Conservation (phyloP, 2,113 vertebrate genomes). For the Tragelaphus scriptus region DNA sequence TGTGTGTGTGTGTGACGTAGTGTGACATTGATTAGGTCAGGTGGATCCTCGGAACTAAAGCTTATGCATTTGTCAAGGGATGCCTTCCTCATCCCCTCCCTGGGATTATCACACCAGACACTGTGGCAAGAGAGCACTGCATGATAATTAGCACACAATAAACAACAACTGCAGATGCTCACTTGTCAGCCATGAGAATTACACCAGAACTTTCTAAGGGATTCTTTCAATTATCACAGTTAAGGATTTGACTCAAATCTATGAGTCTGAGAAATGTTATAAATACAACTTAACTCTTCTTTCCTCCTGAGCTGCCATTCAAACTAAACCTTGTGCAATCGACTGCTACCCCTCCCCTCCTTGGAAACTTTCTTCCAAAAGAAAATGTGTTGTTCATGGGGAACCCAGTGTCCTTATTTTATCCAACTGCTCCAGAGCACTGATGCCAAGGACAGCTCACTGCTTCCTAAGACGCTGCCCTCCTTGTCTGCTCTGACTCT, state of each 20-base stretch:
- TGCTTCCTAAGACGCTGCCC: background rate
- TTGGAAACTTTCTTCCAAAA: background rate
- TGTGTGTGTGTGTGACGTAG: background rate
- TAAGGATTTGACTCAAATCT: background rate
- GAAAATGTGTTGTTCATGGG: fast-evolving
- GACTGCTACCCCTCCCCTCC: fast-evolving
- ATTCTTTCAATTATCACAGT: background rate
- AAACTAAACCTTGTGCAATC: background rate
- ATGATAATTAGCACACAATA: fast-evolving
- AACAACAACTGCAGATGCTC: background rate
- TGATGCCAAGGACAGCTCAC: background rate
- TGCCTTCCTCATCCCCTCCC: fast-evolving
- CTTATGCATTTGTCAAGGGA: background rate
- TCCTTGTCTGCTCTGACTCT: background rate
- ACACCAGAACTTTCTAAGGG: background rate
- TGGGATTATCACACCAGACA: background rate
- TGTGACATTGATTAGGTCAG: background rate
- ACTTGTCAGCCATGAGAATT: background rate
- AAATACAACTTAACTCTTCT: background rate
- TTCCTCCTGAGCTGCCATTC: background rate
- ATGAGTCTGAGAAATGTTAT: background rate
- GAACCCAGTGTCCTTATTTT: fast-evolving
- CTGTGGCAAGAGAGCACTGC: fast-evolving
- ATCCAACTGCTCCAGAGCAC: background rate
- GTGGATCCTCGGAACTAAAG: background rate